Base-by-base conservation (phyloP, 2,113 vertebrate genomes). In the Octodon degus region DNA sequence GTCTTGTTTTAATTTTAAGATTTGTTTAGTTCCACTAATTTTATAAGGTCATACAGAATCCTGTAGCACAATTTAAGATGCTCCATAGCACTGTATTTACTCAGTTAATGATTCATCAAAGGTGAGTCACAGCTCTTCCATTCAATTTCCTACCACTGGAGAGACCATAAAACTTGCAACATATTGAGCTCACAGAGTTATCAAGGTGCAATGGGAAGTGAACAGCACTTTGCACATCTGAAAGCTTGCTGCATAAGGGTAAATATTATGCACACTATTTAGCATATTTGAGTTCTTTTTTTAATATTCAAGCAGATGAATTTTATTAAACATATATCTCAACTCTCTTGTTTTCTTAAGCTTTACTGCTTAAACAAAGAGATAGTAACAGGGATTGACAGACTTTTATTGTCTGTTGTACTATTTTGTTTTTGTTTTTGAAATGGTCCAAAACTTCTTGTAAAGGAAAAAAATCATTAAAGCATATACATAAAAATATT, bases 361-460 rank as follows among this genome's bases (percentile, higher is more conserved):
- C n/a, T 8, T 77, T 81, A 67, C 30, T 55, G 72, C 32, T 93
- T 83, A 76, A 90, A 90, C 34, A 88, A 76, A 50, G 5, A 72
- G 1, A 53, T 1, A 76, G 14, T 37, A 89, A 81, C 1, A 80
- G 27, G 5, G n/a, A 79, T 74, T 53, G 47, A 27, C 9, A 94
- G 17, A 43, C 2, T 86, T 95, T 68, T 86, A 53, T 67, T 79
- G 37, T 96, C 53, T 95, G 34, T 60, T 92, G 90, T 94, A 40
- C 50, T 30, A 30, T 6, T 10, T 87, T 95, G 92, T 43, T 43
- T 43, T 43, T 43, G 43, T 43, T 43, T 43, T 43, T 43, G 43
- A 43, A 43, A 43, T 5, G 2, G 43, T 43, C 5, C 43, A 43
- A 43, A 43, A 43, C 43, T 43, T 43, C 43, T 43, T 43, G 43